Conservation (phyloP, 2,113 vertebrate genomes). For the Laticauda colubrina region DNA sequence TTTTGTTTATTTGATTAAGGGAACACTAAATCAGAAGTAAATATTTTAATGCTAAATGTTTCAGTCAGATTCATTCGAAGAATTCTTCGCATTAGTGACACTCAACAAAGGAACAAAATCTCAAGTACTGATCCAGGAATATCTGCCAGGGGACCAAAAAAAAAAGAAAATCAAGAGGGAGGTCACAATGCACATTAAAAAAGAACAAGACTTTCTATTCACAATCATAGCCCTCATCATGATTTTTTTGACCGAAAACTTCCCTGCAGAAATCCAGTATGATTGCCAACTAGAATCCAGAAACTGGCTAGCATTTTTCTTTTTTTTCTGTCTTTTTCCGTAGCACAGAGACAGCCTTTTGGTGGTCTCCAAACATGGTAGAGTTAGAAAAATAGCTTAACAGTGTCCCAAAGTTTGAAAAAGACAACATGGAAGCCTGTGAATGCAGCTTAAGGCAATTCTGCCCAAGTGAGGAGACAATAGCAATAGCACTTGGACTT, state of each 20-base stretch:
- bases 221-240: background rate
- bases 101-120: background rate
- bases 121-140: background rate
- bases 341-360: conserved; percentile 36
- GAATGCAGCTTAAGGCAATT: conserved; percentile 28
- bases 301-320: conserved; percentile 42
- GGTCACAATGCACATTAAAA: background rate
- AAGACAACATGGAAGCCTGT: conserved; percentile 34
- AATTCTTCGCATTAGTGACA: background rate
- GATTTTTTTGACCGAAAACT: background rate
- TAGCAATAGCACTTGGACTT: no score
- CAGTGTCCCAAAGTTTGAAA: conserved; percentile 40
- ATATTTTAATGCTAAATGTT: conserved; percentile 4
- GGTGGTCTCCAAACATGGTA: conserved; percentile 37
- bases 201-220: background rate
- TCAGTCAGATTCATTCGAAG: background rate
- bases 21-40: conserved; percentile 8
- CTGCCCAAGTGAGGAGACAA: conserved; percentile 1
- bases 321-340: background rate
- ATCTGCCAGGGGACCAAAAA: background rate
- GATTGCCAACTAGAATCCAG: conserved; percentile 12
- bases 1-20: conserved; percentile 1
- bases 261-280: background rate
- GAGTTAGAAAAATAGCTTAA: conserved; percentile 51
- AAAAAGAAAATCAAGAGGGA: background rate